Percentiles rank a stretch among this genome's conserved stretches.
These are phyloP conservation scores for Lycophotia porphyrea DNA, from an alignment of 2,888 invertebrate species.

Conservation along the genomic window DNA sequence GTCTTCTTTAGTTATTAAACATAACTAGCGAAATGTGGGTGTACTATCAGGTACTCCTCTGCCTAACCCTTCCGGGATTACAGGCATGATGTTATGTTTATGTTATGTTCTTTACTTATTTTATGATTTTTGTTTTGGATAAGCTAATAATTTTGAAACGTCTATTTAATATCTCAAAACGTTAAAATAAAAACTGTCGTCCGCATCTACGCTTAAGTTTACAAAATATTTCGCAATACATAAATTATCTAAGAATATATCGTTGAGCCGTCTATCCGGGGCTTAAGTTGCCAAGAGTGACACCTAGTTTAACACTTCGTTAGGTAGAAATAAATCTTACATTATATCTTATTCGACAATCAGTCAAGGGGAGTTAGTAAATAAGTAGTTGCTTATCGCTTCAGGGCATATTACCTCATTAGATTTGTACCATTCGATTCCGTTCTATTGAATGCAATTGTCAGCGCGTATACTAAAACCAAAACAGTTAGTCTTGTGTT, in stretches of 20 bases:
- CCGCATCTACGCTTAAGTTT: neutral
- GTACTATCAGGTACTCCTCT: too few species aligned
- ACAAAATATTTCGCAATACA: neutral
- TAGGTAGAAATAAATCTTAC: slow-evolving; percentile 59
- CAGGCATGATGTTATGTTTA: too few species aligned
- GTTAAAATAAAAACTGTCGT: neutral
- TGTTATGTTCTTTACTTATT: too few species aligned
- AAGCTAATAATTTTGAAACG: neutral
- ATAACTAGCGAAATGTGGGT: too few species aligned
- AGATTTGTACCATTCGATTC: slow-evolving; percentile 34
- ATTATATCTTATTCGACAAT: slow-evolving; percentile 61
- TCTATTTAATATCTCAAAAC: neutral
- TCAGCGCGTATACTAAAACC: neutral
- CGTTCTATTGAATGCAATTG: slow-evolving; percentile 34
- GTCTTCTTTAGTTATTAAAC: too few species aligned
- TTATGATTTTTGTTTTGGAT: neutral
- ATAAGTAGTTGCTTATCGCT: slow-evolving; percentile 48
- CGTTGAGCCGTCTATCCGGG: slow-evolving; percentile 21
- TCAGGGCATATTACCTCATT: slow-evolving; percentile 52
- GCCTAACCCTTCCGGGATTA: too few species aligned
- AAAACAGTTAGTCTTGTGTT: neutral
- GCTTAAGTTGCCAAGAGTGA: slow-evolving; percentile 58
- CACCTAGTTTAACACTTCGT: slow-evolving; percentile 67
- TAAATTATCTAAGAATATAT: slow-evolving; percentile 22
- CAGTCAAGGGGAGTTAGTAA: slow-evolving; percentile 63